Conservation (phyloP, 2,113 vertebrate species). For the Phrynosoma platyrhinos region DNA sequence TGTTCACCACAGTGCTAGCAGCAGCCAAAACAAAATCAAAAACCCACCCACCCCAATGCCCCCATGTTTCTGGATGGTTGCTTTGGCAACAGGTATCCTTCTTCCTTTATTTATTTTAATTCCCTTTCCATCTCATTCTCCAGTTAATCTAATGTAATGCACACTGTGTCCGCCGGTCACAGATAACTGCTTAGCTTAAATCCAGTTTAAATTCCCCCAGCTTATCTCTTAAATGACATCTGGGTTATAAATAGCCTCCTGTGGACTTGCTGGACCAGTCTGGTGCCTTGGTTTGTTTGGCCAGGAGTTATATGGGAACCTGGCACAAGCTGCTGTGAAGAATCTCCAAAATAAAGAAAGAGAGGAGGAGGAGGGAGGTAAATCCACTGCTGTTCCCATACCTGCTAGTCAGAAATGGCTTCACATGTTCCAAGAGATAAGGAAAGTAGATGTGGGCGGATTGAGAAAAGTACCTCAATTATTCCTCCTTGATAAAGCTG, state of each 20-base stretch:
- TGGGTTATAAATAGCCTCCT: slow-evolving; percentile 54
- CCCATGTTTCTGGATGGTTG: background rate
- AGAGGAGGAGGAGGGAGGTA: slow-evolving; percentile 19
- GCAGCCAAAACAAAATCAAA: background rate
- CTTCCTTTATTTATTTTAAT: slow-evolving; percentile 23
- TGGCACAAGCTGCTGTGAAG: slow-evolving; percentile 54
- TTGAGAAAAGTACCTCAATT: background rate
- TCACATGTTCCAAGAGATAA: background rate
- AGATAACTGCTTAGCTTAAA: slow-evolving; percentile 73
- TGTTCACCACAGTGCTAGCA: background rate
- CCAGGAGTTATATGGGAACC: slow-evolving; percentile 60
- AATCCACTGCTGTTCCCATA: slow-evolving; percentile 43
- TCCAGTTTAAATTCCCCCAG: slow-evolving; percentile 58
- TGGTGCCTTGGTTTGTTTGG: slow-evolving; percentile 49
- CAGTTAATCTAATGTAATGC: slow-evolving; percentile 44
- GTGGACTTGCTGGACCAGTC: slow-evolving; percentile 46
- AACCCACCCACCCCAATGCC: no score
- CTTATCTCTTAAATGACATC: slow-evolving; percentile 73
- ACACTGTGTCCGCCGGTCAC: slow-evolving; percentile 49
- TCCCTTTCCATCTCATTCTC: background rate
- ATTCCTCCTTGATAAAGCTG: no score
- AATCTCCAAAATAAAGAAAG: slow-evolving; percentile 52
- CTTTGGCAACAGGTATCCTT: slow-evolving; percentile 13
- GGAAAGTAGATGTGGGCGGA: no score
- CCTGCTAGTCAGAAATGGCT: background rate